Evolutionary conservation across 30 jellyfish, hydroid and myxozoan species (phyloP), one percentile per base, ranked within the genome.

Genomic region (Cassiopea andromeda): DNA sequence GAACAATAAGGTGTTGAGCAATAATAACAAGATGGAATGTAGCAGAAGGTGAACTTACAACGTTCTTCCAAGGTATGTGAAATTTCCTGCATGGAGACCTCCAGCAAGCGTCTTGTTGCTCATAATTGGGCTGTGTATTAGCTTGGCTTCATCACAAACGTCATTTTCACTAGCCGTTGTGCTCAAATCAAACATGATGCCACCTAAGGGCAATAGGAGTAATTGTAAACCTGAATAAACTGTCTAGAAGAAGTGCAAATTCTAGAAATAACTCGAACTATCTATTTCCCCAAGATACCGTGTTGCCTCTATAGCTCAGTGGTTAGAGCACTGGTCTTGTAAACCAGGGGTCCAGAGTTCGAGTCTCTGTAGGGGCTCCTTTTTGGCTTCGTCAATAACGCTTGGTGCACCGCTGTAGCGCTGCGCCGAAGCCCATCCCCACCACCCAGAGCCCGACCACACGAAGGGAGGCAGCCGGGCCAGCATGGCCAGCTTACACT

Each of bases 1-100:
- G 38, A 27, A 27, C 38, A 27, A 27, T 27, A 27, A 27, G 38
- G 38, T 27, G 38, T 27, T 27, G 38, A 27, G 38, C 38, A 27
- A 27, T 27, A 27, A 27, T 27, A 27, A 27, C 38, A 27, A 27
- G 38, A 27, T 27, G 38, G 38, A 27, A 27, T 27, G 38, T 27
- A 27, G 38, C 38, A 27, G 38, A 27, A 27, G 38, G 38, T 27
- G 38, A 27, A 66, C 98, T 73, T 87, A 96, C 99, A 69, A 72
- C 6, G 97, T 91, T 70, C 91, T 82, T 50, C 99, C 99, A 16
- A 96, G 96, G 77, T 85, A 96, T n/a, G 99, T 80, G 88, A 85
- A 96, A 78, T 96, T 88, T 16, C 99, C 99, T 47, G 98, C 97
- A 64, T 96, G 82, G 87, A 96, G 84, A 16, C 99, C 99, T 48